Evolutionary conservation across 2,888 invertebrate species (phyloP), one percentile per base, ranked within the genome.

Genomic region (Trachelus tabidus): DNA sequence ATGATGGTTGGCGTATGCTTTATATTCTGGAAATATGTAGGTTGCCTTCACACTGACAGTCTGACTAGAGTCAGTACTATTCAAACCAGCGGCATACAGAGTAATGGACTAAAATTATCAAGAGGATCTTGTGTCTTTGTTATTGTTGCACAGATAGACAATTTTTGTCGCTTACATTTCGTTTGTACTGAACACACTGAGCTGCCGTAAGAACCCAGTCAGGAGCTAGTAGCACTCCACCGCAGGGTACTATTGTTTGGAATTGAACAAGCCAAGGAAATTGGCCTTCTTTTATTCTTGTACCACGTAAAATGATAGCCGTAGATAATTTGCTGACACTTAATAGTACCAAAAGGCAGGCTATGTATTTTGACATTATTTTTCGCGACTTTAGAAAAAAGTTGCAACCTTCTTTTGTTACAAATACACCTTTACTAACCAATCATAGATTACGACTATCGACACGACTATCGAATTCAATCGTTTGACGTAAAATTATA

Each of bases 251-350:
- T 76, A 87, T 80, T 33, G 87, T 87, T 81, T 87, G 82, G 80
- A 87, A 88, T 75, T 88, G 87, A 79, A 87, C 80, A 34, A 87
- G 77, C 86, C 87, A 87, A 12, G 87, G 87, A 81, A 87, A 87
- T 12, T 87, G 83, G 31, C 84, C 83, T n/a, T 81, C 79, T 11
- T 77, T 74, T 35, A 79, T 83, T 69, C 85, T 83, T 37, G 80
- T 78, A 4, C 83, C 85, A 34, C 79, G 81, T 68, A 86, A 81
- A 75, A 82, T 34, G 12, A 76, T 78, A 30, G 80, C 80, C 33
- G 69, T 78, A 75, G 71, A 82, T 79, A 76, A 76, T 73, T 82
- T 80, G 78, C 75, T 69, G 76, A 75, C 37, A 82, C 79, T 71
- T 31, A 71, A 71, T 31, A 84, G 37, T 15, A 84, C 75, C 33